Percentiles rank a stretch among this genome's conserved stretches.
phyloP scores from a whole-genome alignment of 2,888 invertebrate species.

The Norana najaformis region DNA sequence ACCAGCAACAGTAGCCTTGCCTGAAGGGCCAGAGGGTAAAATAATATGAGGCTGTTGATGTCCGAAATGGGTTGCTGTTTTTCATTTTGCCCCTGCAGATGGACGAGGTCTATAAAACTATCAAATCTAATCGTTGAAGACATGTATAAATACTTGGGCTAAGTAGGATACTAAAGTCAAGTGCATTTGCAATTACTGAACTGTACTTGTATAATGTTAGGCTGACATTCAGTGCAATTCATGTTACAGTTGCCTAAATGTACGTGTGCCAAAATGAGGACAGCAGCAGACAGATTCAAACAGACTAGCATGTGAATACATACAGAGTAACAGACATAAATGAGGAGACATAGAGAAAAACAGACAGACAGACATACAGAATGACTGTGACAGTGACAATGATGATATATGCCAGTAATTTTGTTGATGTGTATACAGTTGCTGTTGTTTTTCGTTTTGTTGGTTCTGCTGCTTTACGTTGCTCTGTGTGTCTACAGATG shows the following conservation, averaged over 20 bases:
- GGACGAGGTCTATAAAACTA: too few relatives aligned
- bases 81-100: background rate
- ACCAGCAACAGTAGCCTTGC: background rate
- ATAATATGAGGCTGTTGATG: background rate
- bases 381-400: background rate
- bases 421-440: background rate
- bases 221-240: background rate
- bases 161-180: background rate
- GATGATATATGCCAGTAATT: background rate
- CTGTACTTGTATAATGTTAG: background rate
- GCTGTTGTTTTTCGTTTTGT: background rate
- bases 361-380: conserved; percentile 8
- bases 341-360: too few relatives aligned
- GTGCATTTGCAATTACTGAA: background rate
- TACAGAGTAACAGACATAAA: background rate
- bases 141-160: background rate
- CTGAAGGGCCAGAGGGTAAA: background rate
- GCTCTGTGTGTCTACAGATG: background rate
- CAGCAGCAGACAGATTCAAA: background rate
- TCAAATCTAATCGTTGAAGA: background rate
- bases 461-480: background rate
- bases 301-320: background rate
- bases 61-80: background rate
- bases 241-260: background rate
- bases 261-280: background rate